Base-by-base conservation (phyloP, 2,797 vertebrate species). In the Gallinago solitaria region DNA sequence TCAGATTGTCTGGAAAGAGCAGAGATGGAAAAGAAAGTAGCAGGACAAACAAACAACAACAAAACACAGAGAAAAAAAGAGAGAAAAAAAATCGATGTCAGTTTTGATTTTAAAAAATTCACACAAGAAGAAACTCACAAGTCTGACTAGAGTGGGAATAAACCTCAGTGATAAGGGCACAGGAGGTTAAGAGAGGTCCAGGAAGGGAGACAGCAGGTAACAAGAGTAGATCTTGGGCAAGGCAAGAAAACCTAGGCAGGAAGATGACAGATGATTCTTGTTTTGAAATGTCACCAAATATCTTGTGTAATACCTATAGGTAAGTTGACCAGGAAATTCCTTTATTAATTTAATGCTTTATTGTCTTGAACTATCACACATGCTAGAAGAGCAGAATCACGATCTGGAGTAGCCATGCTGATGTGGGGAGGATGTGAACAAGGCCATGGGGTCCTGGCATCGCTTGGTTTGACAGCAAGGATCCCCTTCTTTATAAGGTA, bases 311-410 rank as follows among this genome's bases (percentile, higher is more conserved):
- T 81, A 74, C 73, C 32, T 73, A 43, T 70, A 89, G n/a, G 23
- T 76, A 61, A 88, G 9, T 25, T 73, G 41, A 48, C n/a, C 33
- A 63, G 76, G 53, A 95, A 88, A 80, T 88, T 83, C 37, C 59
- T 59, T 33, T 90, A 65, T 19, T 51, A 69, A 45, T 68, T 12
- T 32, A 54, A 33, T 33, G 37, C 9, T 90, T 89, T 80, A 59
- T 56, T 84, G 9, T 35, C 28, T 88, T 85, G 61, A 86, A 45
- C 53, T 67, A 21, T 59, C 28, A 48, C 24, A 23, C 3, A 2
- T 12, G 5, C 41, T 69, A 51, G 54, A 84, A 64, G 37, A 64
- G n/a, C 25, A 63, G 28, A 83, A 78, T 24, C 2, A 4, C 35
- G 28, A 5, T 15, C 56, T 2, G 1, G 27, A 79, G 48, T 8